Conservation (phyloP, 1,140 invertebrate species). For the Panulirus ornatus region DNA sequence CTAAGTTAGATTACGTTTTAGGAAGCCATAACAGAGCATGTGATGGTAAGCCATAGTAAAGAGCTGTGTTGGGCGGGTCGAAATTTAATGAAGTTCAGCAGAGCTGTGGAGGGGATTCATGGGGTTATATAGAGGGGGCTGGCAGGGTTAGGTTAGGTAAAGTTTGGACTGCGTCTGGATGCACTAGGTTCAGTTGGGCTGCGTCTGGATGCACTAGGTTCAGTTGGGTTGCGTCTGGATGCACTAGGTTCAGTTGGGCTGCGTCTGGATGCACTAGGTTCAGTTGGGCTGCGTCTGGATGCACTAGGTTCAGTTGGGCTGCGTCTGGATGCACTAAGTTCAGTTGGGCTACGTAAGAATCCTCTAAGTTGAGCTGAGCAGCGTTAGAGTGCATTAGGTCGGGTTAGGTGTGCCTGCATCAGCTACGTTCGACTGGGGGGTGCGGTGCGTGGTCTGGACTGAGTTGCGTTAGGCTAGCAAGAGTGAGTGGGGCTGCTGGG, state of each 20-base stretch:
- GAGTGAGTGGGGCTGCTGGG: neutral
- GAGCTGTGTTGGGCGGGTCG: too few relatives aligned
- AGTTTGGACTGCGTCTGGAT: neutral
- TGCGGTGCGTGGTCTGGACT: neutral
- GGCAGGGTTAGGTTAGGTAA: neutral
- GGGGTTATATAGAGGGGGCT: neutral
- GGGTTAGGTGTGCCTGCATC: constrained; percentile 2
- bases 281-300: too few relatives aligned
- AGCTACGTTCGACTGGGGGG: neutral
- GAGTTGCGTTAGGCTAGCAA: neutral
- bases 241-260: too few relatives aligned
- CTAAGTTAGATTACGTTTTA: neutral
- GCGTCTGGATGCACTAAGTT: too few relatives aligned
- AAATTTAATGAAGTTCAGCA: too few relatives aligned
- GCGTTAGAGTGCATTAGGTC: neutral
- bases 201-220: too few relatives aligned
- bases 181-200: neutral
- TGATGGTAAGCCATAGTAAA: neutral
- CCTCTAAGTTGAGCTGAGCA: too few relatives aligned
- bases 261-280: too few relatives aligned
- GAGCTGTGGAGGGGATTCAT: neutral
- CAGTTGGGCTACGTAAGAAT: too few relatives aligned
- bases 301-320: too few relatives aligned
- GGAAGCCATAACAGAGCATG: neutral
- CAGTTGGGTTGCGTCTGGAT: too few relatives aligned